These are phyloP conservation scores for Cirrhinus mrigala DNA, from an alignment of 2,797 vertebrate species.

Conservation along the genomic window DNA sequence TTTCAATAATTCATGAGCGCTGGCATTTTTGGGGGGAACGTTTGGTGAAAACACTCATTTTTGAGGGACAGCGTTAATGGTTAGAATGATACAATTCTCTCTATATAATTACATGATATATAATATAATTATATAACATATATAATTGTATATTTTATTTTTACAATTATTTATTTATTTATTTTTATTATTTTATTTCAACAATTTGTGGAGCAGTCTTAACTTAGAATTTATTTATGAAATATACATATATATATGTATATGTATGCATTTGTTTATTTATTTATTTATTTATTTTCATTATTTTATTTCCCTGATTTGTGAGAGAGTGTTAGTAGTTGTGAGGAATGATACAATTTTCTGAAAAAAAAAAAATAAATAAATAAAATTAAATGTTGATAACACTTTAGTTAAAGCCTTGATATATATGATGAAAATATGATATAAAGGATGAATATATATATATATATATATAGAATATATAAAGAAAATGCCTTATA, in stretches of 20 bases:
- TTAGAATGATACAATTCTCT: neutral
- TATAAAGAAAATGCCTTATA: neutral
- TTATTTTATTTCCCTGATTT: neutral
- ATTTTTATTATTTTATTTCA: neutral
- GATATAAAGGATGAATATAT: too few relatives aligned
- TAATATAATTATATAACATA: too few relatives aligned
- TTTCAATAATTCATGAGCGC: slow-evolving; percentile 83
- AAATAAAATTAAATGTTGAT: neutral
- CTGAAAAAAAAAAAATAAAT: neutral
- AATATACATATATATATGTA: too few relatives aligned
- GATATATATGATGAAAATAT: too few relatives aligned
- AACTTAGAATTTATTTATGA: too few relatives aligned
- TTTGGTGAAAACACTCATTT: neutral
- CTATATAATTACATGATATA: neutral
- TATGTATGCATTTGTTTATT: too few relatives aligned
- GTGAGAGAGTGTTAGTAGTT: neutral
- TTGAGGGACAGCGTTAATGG: neutral
- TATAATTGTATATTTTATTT: too few relatives aligned
- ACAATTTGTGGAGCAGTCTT: neutral
- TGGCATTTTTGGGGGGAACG: slow-evolving; percentile 23
- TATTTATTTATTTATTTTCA: too few relatives aligned
- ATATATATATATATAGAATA: too few relatives aligned
- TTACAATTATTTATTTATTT: neutral
- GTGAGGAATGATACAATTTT: neutral
- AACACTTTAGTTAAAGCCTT: neutral